Evolutionary conservation across 2,888 invertebrate species (phyloP), one percentile per base, ranked within the genome.

Genomic region (Exocentrus adspersus): DNA sequence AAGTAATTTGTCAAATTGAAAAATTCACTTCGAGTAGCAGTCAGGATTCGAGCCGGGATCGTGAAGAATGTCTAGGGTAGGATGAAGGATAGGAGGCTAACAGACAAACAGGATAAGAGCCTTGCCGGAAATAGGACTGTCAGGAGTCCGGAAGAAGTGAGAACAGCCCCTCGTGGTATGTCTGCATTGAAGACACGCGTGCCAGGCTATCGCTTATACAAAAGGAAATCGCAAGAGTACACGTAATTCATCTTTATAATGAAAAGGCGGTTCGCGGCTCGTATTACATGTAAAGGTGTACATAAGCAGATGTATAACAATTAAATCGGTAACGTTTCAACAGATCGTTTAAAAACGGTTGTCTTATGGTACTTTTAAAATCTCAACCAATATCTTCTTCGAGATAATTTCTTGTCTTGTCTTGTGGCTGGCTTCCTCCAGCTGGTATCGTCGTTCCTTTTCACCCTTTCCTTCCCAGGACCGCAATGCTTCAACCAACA

Each of bases 81-180:
- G 53, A 60, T 52, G 61, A 60, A 65, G 59, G 59, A 70, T 62
- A 59, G 62, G 41, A 62, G 64, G 64, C 68, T 60, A 67, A 71
- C 68, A 68, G 72, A 67, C 70, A 75, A 76, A 75, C 76, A 76
- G 74, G 74, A 73, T 74, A 75, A 73, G 72, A 74, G 64, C 63
- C 60, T 65, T 61, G 59, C 63, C 75, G 80, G 80, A 80, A 80
- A 80, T 80, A 70, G 79, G 79, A 74, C 75, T 79, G 80, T 78
- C 80, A 78, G 74, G 70, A 70, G 68, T 65, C 76, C 77, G 80
- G 78, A 79, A 77, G 75, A 75, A 75, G 77, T 73, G 75, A 75
- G 77, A 78, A 76, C 65, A 69, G 24, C 65, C 73, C 71, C 68
- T 72, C 66, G 63, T 54, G 67, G 70, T 70, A 71, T 74, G 75